Evolutionary conservation across 35 echinoderm and acorn worm species (phyloP).

Genomic region (Eucidaris tribuloides): DNA sequence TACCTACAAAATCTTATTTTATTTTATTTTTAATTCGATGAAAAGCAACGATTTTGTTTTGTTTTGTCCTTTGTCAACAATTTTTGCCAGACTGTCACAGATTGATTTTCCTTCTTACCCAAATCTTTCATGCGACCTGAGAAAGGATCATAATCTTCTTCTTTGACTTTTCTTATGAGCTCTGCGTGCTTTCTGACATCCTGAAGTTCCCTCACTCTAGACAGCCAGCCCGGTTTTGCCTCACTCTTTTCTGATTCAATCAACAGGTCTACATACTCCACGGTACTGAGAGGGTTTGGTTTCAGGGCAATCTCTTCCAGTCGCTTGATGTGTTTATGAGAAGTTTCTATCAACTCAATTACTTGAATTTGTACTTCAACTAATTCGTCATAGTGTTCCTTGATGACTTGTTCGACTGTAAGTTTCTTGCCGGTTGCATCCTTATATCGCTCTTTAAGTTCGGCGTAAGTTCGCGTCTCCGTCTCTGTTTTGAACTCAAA

Average conservation of each 20-base stretch:
- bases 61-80: too few species aligned
- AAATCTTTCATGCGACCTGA: background rate
- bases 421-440: constrained; percentile 54
- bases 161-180: constrained; percentile 8
- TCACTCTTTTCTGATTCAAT: constrained; percentile 29
- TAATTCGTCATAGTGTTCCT: constrained; percentile 51
- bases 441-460: constrained; percentile 48
- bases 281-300: constrained; percentile 46
- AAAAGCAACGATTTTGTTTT: too few species aligned
- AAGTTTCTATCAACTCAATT: constrained; percentile 26
- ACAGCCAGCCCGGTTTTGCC: constrained; percentile 24
- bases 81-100: too few species aligned
- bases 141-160: constrained; percentile 13
- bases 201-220: constrained; percentile 23
- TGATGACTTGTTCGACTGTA: constrained; percentile 46
- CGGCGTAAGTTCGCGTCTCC: background rate
- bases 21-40: too few species aligned
- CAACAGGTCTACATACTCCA: constrained; percentile 51
- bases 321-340: constrained; percentile 39
- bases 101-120: background rate
- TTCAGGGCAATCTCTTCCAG: constrained; percentile 53
- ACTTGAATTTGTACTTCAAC: constrained; percentile 30
- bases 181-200: constrained; percentile 54
- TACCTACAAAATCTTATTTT: too few species aligned
- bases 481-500: constrained; percentile 26